A percentile compares a stretch with the other conserved stretches of the same genome.
Conservation (phyloP, 2,888 invertebrate genomes). For the Agonum fuliginosum region DNA sequence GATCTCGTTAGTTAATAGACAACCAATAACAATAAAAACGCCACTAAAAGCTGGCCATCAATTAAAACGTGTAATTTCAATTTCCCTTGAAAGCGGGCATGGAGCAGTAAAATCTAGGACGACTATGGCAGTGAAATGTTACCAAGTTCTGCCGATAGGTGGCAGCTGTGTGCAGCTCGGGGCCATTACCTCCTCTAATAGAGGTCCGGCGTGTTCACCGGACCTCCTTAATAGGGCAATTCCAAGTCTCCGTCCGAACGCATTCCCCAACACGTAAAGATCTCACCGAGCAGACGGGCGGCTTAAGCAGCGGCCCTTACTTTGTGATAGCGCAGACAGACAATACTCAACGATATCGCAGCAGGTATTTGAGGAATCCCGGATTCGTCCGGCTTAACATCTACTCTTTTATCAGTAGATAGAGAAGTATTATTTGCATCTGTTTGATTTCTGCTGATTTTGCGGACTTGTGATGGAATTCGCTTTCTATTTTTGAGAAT, state of each 20-base stretch:
- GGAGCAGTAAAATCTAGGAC: slow-evolving; percentile 12
- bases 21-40: slow-evolving; percentile 23
- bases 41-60: slow-evolving; percentile 12
- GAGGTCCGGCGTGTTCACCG: slow-evolving; percentile 24
- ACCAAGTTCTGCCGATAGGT: slow-evolving; percentile 19
- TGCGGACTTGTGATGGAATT: slow-evolving; percentile 16
- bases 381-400: background rate
- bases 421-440: slow-evolving; percentile 42
- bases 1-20: slow-evolving; percentile 18
- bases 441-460: slow-evolving; percentile 25
- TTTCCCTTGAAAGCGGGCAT: slow-evolving; percentile 10
- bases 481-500: background rate
- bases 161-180: slow-evolving; percentile 42
- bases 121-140: slow-evolving; percentile 33
- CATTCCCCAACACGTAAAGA: slow-evolving; percentile 41
- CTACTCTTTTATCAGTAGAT: slow-evolving; percentile 22
- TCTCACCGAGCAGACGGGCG: background rate
- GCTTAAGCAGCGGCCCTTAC: background rate
- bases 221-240: slow-evolving; percentile 47
- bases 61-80: slow-evolving; percentile 45
- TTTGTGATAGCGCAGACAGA: background rate
- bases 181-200: slow-evolving; percentile 44
- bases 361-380: background rate
- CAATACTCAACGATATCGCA: background rate
- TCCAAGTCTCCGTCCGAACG: slow-evolving; percentile 35